phyloP scores from a whole-genome alignment of 2,113 vertebrate species.

The Ceratotherium simum region DNA sequence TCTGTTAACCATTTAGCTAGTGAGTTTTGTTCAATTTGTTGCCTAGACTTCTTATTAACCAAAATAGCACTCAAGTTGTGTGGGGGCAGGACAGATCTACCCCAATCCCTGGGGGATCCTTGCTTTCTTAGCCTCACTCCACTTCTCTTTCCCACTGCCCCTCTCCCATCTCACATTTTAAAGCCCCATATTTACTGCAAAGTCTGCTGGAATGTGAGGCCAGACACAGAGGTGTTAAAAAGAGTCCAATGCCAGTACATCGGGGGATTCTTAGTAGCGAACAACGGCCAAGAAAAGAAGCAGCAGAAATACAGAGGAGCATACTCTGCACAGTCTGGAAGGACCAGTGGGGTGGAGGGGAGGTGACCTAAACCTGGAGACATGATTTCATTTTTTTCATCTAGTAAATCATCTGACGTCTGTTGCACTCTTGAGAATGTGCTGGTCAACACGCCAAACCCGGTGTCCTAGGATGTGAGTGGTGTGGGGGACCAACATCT shows the following conservation, averaged over 20 bases:
- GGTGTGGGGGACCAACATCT: conserved; percentile 10
- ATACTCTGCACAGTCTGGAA: neutral
- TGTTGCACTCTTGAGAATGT: neutral
- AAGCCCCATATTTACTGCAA: neutral
- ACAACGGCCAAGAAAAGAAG: neutral
- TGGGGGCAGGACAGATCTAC: neutral
- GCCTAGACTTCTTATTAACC: neutral
- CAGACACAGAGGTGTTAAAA: neutral
- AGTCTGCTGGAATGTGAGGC: conserved; percentile 13
- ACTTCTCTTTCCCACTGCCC: neutral
- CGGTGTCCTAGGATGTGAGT: neutral
- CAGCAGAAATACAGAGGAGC: neutral
- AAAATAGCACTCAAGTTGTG: neutral
- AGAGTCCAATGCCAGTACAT: neutral
- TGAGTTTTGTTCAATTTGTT: neutral
- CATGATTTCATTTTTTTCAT: conserved; percentile 17
- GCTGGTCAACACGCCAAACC: conserved; percentile 52
- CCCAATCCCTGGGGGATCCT: neutral
- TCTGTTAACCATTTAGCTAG: neutral
- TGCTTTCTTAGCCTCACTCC: neutral
- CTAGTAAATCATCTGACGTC: conserved; percentile 41
- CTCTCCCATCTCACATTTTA: neutral
- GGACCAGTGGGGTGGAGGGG: neutral
- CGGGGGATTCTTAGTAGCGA: neutral
- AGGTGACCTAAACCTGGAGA: neutral